Conservation (phyloP, 2,113 vertebrate genomes). For the Seriola rivoliana region DNA sequence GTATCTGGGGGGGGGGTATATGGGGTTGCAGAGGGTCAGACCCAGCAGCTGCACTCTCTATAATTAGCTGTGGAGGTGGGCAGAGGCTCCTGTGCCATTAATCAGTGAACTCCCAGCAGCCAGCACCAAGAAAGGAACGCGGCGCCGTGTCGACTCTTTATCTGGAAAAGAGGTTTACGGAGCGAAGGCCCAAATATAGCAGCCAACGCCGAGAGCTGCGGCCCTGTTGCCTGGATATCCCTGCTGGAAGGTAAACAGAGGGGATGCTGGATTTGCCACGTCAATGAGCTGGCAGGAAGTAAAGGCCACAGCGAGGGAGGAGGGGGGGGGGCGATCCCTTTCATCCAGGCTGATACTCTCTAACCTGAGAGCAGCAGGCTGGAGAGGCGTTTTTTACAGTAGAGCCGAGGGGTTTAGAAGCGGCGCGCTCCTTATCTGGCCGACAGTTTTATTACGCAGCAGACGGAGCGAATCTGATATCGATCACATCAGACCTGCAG, state of each 20-base stretch:
- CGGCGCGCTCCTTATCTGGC: conserved; percentile 25
- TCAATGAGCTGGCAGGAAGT: conserved; percentile 67
- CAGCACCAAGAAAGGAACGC: conserved; percentile 84
- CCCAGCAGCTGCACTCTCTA: conserved; percentile 82
- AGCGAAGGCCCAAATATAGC: conserved; percentile 86
- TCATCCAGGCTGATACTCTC: conserved; percentile 42
- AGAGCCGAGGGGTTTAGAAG: conserved; percentile 11
- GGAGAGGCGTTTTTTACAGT: conserved; percentile 35
- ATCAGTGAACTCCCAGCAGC: conserved; percentile 63
- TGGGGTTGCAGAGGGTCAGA: conserved; percentile 27
- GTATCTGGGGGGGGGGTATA: not conserved
- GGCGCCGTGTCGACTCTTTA: conserved; percentile 43
- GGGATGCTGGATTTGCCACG: conserved; percentile 67
- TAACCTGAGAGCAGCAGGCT: conserved; percentile 41
- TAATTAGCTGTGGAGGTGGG: conserved; percentile 81
- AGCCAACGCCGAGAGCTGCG: conserved; percentile 52
- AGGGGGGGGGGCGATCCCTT: conserved; percentile 35
- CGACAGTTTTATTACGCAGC: conserved; percentile 34
- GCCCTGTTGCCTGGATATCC: conserved; percentile 78
- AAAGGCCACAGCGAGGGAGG: conserved; percentile 43
- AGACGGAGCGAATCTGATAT: conserved; percentile 32
- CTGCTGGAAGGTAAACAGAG: conserved; percentile 76
- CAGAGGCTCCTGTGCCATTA: conserved; percentile 61
- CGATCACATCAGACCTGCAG: conserved; percentile 41
- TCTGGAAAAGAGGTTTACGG: conserved; percentile 68